Evolutionary conservation across 2,888 invertebrate species (phyloP), one percentile per base, ranked within the genome.

Genomic region (Cacoxenus indagator): DNA sequence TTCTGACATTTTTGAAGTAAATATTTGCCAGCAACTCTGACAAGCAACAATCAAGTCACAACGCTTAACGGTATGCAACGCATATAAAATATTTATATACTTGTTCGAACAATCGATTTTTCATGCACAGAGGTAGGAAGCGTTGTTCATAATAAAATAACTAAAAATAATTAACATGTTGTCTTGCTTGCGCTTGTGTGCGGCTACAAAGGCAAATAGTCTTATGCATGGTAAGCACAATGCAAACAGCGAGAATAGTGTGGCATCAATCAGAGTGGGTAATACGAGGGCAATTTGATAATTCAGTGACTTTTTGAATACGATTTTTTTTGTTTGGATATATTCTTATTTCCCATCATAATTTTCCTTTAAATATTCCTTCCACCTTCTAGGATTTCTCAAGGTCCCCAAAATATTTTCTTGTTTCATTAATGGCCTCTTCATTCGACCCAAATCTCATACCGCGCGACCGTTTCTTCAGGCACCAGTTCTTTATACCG

Each of bases 161-260:
- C 69, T 64, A 70, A 83, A 79, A 81, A 79, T 81, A 83, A 83
- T 81, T 81, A 84, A 81, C 82, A n/a, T n/a, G n/a, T 75, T 84
- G 83, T 82, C 84, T 78, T 78, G 82, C 29, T 27, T n/a, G 26
- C 29, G 1, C 31, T 27, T 43, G 45, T n/a, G 31, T 22, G n/a
- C 29, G 22, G 26, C 55, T 31, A 31, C 14, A 29, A 59, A 31
- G 31, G 29, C 37, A 37, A 37, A 5, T 11, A 37, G n/a, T n/a
- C 43, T 45, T 43, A 26, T 22, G 43, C 22, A 45, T 27, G 70
- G 75, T 75, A 70, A 81, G 78, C 79, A 80, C 80, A 80, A 78
- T 8, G 48, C 48, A 48, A 48, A 48, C 19, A 17, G n/a, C 14
- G 1, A n/a, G 46, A 46, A 46, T 8, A 4, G 14, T 19, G 6